Percentiles rank a stretch among this genome's conserved stretches.
Conservation (phyloP, 1,140 invertebrate species). For the Gonatopus flavifemur region DNA sequence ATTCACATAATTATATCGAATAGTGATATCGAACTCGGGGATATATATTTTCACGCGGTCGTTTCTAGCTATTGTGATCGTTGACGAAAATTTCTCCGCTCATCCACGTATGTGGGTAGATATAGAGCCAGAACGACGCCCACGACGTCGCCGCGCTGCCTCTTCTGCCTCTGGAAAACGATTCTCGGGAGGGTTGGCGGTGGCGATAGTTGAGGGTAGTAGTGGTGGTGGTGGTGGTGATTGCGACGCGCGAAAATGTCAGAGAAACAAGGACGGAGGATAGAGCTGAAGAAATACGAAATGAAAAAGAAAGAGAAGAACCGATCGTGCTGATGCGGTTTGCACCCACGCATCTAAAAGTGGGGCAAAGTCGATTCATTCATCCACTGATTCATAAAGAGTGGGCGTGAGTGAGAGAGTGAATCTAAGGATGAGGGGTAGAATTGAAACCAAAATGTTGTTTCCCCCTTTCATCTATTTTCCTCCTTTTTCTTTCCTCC, state of each 20-base stretch:
- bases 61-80: conserved; percentile 30
- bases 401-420: conserved; percentile 24
- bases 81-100: conserved; percentile 4
- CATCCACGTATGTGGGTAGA: conserved; percentile 35
- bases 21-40: too few relatives aligned
- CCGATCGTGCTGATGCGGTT: conserved; percentile 29
- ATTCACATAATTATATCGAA: too few relatives aligned
- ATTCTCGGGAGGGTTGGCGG: too few relatives aligned
- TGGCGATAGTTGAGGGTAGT: background rate
- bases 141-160: conserved; percentile 37
- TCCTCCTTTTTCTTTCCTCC: background rate
- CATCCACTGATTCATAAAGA: conserved; percentile 45
- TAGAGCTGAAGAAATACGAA: conserved; percentile 5
- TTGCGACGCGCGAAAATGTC: conserved; percentile 37
- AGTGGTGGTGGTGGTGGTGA: conserved; percentile 21
- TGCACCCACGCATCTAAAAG: conserved; percentile 40
- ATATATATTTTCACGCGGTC: conserved; percentile 44
- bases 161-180: conserved; percentile 4
- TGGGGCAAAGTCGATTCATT: conserved; percentile 51
- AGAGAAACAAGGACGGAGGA: too few relatives aligned
- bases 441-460: conserved; percentile 6
- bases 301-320: too few relatives aligned
- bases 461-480: background rate
- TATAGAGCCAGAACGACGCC: conserved; percentile 40
- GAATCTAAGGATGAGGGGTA: too few relatives aligned